Conservation (phyloP, 2,888 invertebrate genomes). For the Leucophenga montana region DNA sequence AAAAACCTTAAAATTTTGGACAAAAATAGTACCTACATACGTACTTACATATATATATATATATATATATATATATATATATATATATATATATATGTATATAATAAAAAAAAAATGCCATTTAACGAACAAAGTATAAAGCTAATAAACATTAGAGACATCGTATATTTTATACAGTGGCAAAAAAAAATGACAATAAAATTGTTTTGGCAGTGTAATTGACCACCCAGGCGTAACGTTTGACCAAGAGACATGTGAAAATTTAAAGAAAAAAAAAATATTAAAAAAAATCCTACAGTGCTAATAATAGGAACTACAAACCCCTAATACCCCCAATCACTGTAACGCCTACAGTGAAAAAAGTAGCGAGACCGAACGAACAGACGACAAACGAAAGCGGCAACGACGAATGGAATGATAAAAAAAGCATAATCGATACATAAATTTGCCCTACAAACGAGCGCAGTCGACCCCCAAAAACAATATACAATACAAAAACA, state of each 20-base stretch:
- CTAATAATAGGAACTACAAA: slow-evolving; percentile 8
- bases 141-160: neutral
- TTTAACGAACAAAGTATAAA: neutral
- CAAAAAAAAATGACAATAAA: slow-evolving; percentile 46
- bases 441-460: slow-evolving; percentile 68
- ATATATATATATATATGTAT: too few relatives aligned
- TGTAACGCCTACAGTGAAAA: slow-evolving; percentile 2
- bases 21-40: too few relatives aligned
- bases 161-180: neutral
- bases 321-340: neutral
- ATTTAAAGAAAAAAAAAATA: neutral
- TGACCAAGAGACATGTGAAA: slow-evolving; percentile 40
- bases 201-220: slow-evolving; percentile 61
- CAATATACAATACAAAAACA: slow-evolving; percentile 31
- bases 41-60: too few relatives aligned
- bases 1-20: too few relatives aligned
- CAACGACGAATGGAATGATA: neutral
- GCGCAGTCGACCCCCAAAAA: slow-evolving; percentile 54
- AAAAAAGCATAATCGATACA: slow-evolving; percentile 63
- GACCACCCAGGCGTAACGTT: slow-evolving; percentile 52
- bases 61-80: too few relatives aligned
- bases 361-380: slow-evolving; percentile 1
- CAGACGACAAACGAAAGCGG: neutral
- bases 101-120: too few relatives aligned
- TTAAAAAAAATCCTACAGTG: neutral